Base-by-base conservation (phyloP, 2,888 invertebrate genomes). In the Andrena fulva region DNA sequence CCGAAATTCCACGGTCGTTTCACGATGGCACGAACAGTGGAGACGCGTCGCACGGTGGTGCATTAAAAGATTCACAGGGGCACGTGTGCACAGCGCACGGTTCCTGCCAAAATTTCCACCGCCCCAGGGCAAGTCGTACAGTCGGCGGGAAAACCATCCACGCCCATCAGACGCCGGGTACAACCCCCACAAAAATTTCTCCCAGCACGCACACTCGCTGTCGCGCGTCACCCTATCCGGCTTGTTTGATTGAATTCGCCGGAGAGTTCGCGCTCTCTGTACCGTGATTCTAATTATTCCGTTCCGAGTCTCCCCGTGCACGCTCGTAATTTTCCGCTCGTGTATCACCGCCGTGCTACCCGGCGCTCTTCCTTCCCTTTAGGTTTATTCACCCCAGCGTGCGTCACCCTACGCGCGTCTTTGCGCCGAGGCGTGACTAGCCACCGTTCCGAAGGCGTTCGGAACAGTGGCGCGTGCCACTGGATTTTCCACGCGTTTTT, bases 401-500 rank as follows among this genome's bases (percentile, higher is more conserved):
- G 88, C 85, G 87, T 87, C 87, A 85, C 81, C 87, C 82, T 85
- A 84, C 79, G 84, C 77, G 70, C 84, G 83, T 87, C 80, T 87
- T 88, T 81, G 82, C 86, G 83, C 16, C 85, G 62, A 89, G 84
- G 85, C 87, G 83, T 86, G 84, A 86, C 85, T 85, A 75, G 80
- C 74, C 88, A 85, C 86, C 72, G 84, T 83, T 79, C 80, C 72
- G 56, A 85, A 85, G 86, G 85, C 82, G 85, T 82, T 52, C 62
- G 48, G 54, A 64, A 79, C 42, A 75, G 48, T 50, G 67, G 27
- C 56, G 67, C 75, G 24, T 74, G 71, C 70, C 42, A 62, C 70
- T 59, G 59, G 54, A 77, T 67, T 82, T 66, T 71, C 74, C 72
- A 68, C 24, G 48, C 24, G 42, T 35, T 60, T 42, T n/a, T 59